Conservation (phyloP, 2,888 invertebrate species). For the Sinohyriopsis cumingii region DNA sequence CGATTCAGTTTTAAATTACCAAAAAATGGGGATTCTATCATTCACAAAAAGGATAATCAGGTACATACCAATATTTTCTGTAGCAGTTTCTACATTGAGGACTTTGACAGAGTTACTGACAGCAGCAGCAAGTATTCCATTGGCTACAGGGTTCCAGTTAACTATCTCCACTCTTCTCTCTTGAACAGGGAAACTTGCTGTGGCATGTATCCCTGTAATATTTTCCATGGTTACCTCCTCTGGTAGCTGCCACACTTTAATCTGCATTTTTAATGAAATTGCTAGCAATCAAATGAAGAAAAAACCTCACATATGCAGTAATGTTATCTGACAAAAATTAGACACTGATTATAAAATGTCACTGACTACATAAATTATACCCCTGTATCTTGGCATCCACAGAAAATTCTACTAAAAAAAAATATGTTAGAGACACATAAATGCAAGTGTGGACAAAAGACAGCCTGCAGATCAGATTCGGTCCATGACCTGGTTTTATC, state of each 20-base stretch:
- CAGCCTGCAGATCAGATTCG: no score
- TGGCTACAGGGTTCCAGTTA: constrained; percentile 92
- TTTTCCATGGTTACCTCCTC: constrained; percentile 84
- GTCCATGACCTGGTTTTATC: no score
- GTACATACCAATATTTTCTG: constrained; percentile 47
- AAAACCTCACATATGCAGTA: not conserved
- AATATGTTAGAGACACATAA: no score
- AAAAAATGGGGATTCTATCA: no score
- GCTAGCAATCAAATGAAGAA: constrained; percentile 2
- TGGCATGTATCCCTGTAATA: constrained; percentile 77
- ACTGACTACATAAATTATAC: no score
- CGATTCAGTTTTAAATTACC: no score
- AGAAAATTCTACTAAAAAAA: no score
- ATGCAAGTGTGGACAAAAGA: no score
- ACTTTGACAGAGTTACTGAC: constrained; percentile 86
- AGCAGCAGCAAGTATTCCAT: constrained; percentile 89
- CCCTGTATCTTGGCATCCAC: no score
- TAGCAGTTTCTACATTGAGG: constrained; percentile 81
- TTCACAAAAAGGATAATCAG: no score
- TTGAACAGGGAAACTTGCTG: constrained; percentile 75
- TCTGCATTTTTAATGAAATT: constrained; percentile 73
- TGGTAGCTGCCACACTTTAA: constrained; percentile 93
- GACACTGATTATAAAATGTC: not conserved
- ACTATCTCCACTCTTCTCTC: constrained; percentile 90
- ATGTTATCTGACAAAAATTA: not conserved